Evolutionary conservation across 37 sponge, comb jelly and placozoan genomes (phyloP), one percentile per base, ranked within the genome.

Genomic region (Chondrosia reniformis): DNA sequence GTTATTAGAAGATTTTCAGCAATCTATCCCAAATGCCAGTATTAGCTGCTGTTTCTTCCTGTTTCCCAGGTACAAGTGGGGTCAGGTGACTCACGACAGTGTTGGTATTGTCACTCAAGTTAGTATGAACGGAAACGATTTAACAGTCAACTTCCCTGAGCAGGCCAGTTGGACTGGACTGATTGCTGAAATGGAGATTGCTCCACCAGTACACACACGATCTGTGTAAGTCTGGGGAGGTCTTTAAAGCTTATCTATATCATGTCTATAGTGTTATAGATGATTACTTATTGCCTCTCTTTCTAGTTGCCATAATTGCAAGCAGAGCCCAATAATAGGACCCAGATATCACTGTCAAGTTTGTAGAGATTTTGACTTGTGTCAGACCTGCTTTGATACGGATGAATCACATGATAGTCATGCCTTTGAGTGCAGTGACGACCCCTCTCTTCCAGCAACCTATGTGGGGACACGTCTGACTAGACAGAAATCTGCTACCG

Each of bases 141-240:
- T 96, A 33, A 80, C 81, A 66, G 94, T 96, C 46, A 85, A 96
- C 83, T 96, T 93, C 55, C 86, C 94, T 2, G 97, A 96, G 67
- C 97, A 96, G 80, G 87, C 58, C 75, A 93, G 87, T 85, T 96
- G 97, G 97, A 96, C 93, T 13, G 97, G 94, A 56, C 82, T 85
- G 74, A 91, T 96, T 32, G 69, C 93, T 17, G 97, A 96, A 61
- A 90, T 96, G 97, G 97, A 96, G 43, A 56, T 89, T n/a, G 94
- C 93, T 7, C 94, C 94, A 41, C 81, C 91, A 0, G 83, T 80
- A 24, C 94, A 93, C 46, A 84, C 82, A 21, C 36, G 92, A 45
- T 88, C 43, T 69, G 57, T 54, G 72, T 46, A n/a, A n/a, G 59
- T 69, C 57, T 67, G 57, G n/a, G 21, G 31, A 27, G 17, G 45